Percentiles rank a stretch among this genome's conserved stretches.
Conservation (phyloP, 23 tunicate species). For the Clavelina lepadiformis region DNA sequence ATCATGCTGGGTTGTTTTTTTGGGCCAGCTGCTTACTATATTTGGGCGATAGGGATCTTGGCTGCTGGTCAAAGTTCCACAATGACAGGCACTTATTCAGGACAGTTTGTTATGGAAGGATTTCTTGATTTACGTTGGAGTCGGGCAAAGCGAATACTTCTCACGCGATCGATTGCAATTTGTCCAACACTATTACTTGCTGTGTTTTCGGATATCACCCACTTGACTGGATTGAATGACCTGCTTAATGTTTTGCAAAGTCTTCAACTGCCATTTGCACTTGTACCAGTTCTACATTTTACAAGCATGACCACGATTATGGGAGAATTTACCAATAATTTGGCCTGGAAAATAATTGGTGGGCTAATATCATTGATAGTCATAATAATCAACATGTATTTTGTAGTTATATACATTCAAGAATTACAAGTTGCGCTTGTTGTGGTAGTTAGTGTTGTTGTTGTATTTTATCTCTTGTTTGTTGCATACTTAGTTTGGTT, state of each 20-base stretch:
- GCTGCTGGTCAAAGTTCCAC: slow-evolving; percentile 98
- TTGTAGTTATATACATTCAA: slow-evolving; percentile 50
- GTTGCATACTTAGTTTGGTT: slow-evolving; percentile 27
- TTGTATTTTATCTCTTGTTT: slow-evolving; percentile 16
- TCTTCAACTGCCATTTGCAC: slow-evolving; percentile 83
- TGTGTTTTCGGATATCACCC: slow-evolving; percentile 63
- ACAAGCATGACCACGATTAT: slow-evolving; percentile 57
- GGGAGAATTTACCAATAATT: slow-evolving; percentile 67
- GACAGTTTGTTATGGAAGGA: slow-evolving; percentile 98
- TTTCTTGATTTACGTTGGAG: slow-evolving; percentile 88
- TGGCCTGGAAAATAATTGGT: slow-evolving; percentile 66
- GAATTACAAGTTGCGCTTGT: slow-evolving; percentile 28
- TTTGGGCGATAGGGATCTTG: slow-evolving; percentile 97
- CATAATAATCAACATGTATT: slow-evolving; percentile 64
- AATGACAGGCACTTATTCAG: slow-evolving; percentile 95
- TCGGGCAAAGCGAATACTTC: slow-evolving; percentile 52
- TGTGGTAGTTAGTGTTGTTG: slow-evolving; percentile 25
- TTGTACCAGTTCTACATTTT: slow-evolving; percentile 79
- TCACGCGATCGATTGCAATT: slow-evolving; percentile 90
- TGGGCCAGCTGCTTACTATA: slow-evolving; percentile 88
- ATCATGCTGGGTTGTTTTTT: slow-evolving; percentile 70
- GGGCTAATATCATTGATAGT: slow-evolving; percentile 43
- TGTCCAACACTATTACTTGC: slow-evolving; percentile 85
- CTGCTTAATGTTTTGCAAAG: slow-evolving; percentile 83
- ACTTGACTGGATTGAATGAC: slow-evolving; percentile 70